Base-by-base conservation (phyloP, 2,113 vertebrate genomes). In the Saguinus midas region DNA sequence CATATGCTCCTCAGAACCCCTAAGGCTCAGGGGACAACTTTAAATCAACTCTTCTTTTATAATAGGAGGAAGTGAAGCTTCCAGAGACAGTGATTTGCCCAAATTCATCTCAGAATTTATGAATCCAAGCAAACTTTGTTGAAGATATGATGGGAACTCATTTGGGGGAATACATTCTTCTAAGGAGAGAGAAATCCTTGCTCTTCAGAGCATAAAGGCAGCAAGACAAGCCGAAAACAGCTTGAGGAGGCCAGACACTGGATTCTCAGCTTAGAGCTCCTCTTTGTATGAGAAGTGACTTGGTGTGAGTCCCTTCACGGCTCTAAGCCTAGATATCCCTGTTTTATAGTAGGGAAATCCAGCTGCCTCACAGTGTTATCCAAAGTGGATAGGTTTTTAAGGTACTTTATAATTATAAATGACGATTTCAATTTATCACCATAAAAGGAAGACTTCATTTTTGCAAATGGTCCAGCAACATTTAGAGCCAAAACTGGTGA, bases 391-490 rank as follows among this genome's bases (percentile, higher is more conserved):
- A 87, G 23, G 50, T 61, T 84, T 87, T 88, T n/a, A 78, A 70
- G 91, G 37, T 17, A 68, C 40, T 96, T 83, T 61, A 29, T 50
- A 79, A 79, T 86, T 81, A 70, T n/a, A 89, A 64, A 45, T 72
- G 50, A 70, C 40, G 61, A 73, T 32, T 90, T 48, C 58, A 50
- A 58, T 82, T 45, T 72, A 92, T 61, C 40, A 83, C 10, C 21
- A 68, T 94, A 83, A 78, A 93, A 78, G 50, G 37, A 3, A 82
- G 32, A 88, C 11, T 91, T 78, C 50, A 70, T 45, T 55, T 91
- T 79, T 87, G 25, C 50, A 94, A 87, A 94, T 79, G 45, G 68
- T 14, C 40, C 68, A 78, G 76, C 35, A 84, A 72, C 35, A 93
- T 35, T 82, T 76, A 37, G 23, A 37, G 48, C 37, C 75, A 43